Evolutionary conservation across 92 coral and sea anemone genomes (phyloP).

Genomic region (Porites evermanni): DNA sequence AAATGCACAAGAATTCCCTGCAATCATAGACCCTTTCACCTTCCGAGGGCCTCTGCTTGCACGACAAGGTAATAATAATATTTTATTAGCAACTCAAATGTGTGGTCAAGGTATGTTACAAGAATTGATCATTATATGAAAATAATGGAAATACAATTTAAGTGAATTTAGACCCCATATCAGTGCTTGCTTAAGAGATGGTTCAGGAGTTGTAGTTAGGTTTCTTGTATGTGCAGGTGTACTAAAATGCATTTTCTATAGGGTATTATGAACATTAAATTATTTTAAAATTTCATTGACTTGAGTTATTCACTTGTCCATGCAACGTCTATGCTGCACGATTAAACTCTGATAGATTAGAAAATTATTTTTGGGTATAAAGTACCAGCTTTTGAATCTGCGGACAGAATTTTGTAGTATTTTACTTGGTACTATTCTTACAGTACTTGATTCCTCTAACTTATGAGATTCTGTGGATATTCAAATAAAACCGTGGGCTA

Average conservation of each 20-base stretch:
- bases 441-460: too few relatives aligned
- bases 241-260: neutral
- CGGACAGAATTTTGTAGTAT: too few relatives aligned
- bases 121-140: neutral
- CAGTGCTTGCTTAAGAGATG: neutral
- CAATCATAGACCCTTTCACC: neutral
- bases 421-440: too few relatives aligned
- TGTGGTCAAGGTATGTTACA: neutral
- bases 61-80: neutral
- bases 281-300: neutral
- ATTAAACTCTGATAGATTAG: too few relatives aligned
- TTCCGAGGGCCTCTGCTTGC: neutral
- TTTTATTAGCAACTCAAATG: neutral
- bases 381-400: too few relatives aligned
- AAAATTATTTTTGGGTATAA: too few relatives aligned
- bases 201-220: neutral
- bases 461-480: too few relatives aligned
- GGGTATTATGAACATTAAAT: neutral
- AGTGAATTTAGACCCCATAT: neutral
- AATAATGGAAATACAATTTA: slow-evolving; percentile 4
- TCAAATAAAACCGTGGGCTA: too few relatives aligned
- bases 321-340: too few relatives aligned
- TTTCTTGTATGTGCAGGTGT: neutral
- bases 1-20: too few relatives aligned
- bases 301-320: too few relatives aligned